phyloP scores from a whole-genome alignment of 2,797 vertebrate genomes.

The Diceros bicornis region DNA sequence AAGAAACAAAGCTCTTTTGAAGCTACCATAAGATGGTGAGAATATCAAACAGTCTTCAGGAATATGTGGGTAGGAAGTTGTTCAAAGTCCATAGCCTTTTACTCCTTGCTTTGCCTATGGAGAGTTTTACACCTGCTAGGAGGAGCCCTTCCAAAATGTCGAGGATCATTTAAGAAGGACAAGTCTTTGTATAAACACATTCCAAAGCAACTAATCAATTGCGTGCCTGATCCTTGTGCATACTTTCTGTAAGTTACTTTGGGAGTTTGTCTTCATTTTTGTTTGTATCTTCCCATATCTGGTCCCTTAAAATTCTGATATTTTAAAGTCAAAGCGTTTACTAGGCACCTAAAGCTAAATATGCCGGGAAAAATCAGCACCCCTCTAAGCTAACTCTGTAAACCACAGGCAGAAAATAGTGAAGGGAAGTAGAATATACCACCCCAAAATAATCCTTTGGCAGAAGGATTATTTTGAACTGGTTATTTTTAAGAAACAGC shows the following conservation, averaged over 20 bases:
- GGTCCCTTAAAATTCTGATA: neutral
- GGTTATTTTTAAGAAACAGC: neutral
- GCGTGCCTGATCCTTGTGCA: neutral
- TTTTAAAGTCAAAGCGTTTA: neutral
- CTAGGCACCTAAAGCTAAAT: neutral
- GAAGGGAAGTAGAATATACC: neutral
- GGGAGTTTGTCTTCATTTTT: neutral
- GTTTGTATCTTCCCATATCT: neutral
- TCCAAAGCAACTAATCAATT: neutral
- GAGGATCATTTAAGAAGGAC: neutral
- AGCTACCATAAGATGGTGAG: neutral
- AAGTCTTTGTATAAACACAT: neutral
- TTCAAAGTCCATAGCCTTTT: neutral
- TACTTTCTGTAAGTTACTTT: neutral
- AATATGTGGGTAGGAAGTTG: neutral
- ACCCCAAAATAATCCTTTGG: neutral
- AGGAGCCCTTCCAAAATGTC: neutral
- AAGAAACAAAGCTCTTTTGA: constrained; percentile 8
- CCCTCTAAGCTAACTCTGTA: neutral
- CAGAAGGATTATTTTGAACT: neutral
- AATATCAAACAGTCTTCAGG: neutral
- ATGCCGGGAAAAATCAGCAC: neutral
- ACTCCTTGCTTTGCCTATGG: neutral
- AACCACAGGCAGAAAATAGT: neutral
- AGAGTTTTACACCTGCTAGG: neutral